These are phyloP conservation scores for Beaufortia kweichowensis DNA, from an alignment of 2,113 vertebrate species.

Conservation along the genomic window DNA sequence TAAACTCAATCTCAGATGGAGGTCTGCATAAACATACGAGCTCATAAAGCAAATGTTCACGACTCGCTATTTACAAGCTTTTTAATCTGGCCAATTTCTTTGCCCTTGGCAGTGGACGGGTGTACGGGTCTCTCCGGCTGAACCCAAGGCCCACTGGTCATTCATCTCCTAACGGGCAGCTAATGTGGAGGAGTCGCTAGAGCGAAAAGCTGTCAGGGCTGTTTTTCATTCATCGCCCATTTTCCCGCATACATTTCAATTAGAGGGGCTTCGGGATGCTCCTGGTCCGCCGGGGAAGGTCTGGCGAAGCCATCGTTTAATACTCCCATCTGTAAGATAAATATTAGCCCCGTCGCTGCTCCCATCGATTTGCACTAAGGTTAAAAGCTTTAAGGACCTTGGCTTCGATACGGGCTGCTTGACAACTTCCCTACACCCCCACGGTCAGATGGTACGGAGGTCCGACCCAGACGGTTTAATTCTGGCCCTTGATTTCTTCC, in stretches of 20 bases:
- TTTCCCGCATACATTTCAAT: slow-evolving; percentile 57
- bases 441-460: slow-evolving; percentile 40
- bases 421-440: slow-evolving; percentile 62
- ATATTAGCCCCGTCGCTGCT: slow-evolving; percentile 70
- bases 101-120: slow-evolving; percentile 75
- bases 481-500: slow-evolving; percentile 69
- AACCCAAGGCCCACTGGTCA: slow-evolving; percentile 61
- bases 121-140: slow-evolving; percentile 66
- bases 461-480: slow-evolving; percentile 63
- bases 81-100: slow-evolving; percentile 75
- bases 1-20: slow-evolving; percentile 63
- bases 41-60: slow-evolving; percentile 72
- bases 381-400: slow-evolving; percentile 76
- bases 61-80: slow-evolving; percentile 73
- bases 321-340: slow-evolving; percentile 73
- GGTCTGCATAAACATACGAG: slow-evolving; percentile 60
- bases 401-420: slow-evolving; percentile 69
- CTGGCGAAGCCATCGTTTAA: slow-evolving; percentile 58
- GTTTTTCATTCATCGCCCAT: slow-evolving; percentile 45
- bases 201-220: slow-evolving; percentile 55
- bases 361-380: slow-evolving; percentile 71
- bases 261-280: slow-evolving; percentile 50
- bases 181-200: slow-evolving; percentile 39
- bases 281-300: slow-evolving; percentile 39
- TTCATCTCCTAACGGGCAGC: slow-evolving; percentile 65